These are phyloP conservation scores for Nematopogon swammerdamellus DNA, from an alignment of 2,888 invertebrate genomes.

Conservation along the genomic window DNA sequence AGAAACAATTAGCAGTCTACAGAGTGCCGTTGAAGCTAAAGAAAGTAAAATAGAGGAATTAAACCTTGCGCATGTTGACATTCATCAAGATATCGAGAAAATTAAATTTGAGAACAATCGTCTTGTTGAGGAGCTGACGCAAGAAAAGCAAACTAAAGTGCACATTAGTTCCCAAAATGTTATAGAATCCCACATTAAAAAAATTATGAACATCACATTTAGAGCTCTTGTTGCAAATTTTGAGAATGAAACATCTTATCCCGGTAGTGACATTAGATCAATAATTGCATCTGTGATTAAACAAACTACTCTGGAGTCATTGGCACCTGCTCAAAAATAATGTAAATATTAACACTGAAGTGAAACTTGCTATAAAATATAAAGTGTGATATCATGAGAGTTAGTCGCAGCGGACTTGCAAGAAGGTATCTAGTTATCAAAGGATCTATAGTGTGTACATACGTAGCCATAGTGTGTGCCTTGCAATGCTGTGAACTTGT, in stretches of 20 bases:
- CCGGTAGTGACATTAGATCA: conserved; percentile 29
- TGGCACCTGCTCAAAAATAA: conserved; percentile 14
- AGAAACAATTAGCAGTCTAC: background rate
- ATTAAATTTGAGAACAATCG: background rate
- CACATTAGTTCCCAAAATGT: background rate
- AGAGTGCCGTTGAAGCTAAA: background rate
- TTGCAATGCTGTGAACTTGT: too few species aligned
- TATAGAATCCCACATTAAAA: conserved; percentile 21
- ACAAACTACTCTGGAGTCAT: conserved; percentile 29
- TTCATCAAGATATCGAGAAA: background rate
- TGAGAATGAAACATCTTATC: conserved; percentile 23
- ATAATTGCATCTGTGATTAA: conserved; percentile 32
- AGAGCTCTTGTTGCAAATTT: conserved; percentile 31
- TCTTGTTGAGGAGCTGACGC: background rate
- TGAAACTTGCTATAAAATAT: too few species aligned
- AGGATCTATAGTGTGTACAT: too few species aligned
- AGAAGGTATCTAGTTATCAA: too few species aligned
- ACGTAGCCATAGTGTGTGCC: too few species aligned
- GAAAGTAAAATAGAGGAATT: background rate
- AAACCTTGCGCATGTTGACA: background rate
- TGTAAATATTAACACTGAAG: too few species aligned
- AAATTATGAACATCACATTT: conserved; percentile 41
- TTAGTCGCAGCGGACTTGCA: too few species aligned
- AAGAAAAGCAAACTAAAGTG: background rate
- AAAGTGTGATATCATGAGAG: too few species aligned